Evolutionary conservation across 2,888 invertebrate genomes (phyloP), one percentile per base, ranked within the genome.

Genomic region (Vanessa cardui): DNA sequence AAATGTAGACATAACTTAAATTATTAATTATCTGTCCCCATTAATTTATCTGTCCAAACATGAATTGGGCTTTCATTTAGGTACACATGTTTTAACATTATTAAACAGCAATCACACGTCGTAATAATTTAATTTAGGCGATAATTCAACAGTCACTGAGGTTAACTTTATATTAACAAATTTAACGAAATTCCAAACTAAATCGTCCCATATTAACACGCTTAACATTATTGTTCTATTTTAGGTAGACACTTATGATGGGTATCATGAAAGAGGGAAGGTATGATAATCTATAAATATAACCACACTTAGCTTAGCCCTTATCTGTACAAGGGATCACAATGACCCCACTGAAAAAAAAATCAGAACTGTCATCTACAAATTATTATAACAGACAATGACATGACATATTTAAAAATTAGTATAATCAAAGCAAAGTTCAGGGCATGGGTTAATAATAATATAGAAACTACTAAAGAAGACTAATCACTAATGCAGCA

Each of bases 191-290:
- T 52, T 44, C 64, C 26, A 54, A 61, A 66, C 47, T 63, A 62
- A 64, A 58, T 59, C 54, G 64, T 52, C 15, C 59, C 69, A 61
- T 44, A 77, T 77, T 80, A 78, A 80, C 77, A 63, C 64, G 56
- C 72, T 67, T 78, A 70, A 70, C 71, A 58, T 73, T 80, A 82
- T 83, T 79, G 80, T 89, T 91, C 77, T 86, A 83, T 90, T 90
- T 86, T 90, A 92, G 90, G 90, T 89, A 85, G 92, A 92, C 79
- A 80, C 73, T 82, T 82, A 83, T 86, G 89, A 89, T 79, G 88
- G 84, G 78, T 90, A 82, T 85, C 85, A 86, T 88, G 88, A 89
- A 74, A 87, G 86, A 82, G 88, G 88, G 78, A 92, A 92, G 88
- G 89, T 90, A 87, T 85, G 87, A 83, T 69, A 58, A 61, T 74